Base-by-base conservation (phyloP, 1,140 invertebrate genomes). In the Patella vulgata region DNA sequence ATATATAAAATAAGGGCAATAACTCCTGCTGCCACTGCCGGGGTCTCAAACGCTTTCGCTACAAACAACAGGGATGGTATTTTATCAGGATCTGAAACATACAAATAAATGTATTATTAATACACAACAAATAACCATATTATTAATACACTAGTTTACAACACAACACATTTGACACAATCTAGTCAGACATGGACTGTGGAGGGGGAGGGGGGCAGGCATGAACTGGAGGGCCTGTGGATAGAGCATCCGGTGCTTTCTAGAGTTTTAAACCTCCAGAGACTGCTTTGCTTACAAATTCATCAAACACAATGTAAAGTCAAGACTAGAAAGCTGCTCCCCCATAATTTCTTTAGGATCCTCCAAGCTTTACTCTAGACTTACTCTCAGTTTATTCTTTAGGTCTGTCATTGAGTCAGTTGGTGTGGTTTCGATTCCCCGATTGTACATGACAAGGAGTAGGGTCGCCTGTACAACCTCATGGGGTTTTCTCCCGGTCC, bases 51-150 rank as follows among this genome's bases (percentile, higher is more conserved):
- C 9, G 66, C 66, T 51, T 59, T 57, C 33, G 54, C 60, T 30
- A 68, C 57, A 33, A 63, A 68, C 33, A 68, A 51, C 25, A 68
- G 48, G n/a, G 66, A 68, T 14, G 66, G 56, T 6, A 60, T 52
- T 17, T 25, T 40, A 3, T 59, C 48, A 11, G 51, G 19, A 42
- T 59, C 58, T 59, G 58, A n/a, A n/a, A 54, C 17, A 31, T n/a
- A 52, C 3, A 30, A 14, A 14, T 3, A 27, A 2, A 50, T 11
- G 5, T 2, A 28, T 39, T 21, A 36, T 9, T 53, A 33, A 30
- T 9, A 21, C 4, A 56, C 2, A 40, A 1, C 25, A 23, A 19
- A 27, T 27, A 39, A 3, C n/a, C n/a, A n/a, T 23, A 6, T 8
- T 25, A 23, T 3, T 9, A n/a, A 23, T 14, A 14, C 28, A 11